Evolutionary conservation across 1,140 invertebrate genomes (phyloP), one percentile per base, ranked within the genome.

Genomic region (Anoplolepis gracilipes): DNA sequence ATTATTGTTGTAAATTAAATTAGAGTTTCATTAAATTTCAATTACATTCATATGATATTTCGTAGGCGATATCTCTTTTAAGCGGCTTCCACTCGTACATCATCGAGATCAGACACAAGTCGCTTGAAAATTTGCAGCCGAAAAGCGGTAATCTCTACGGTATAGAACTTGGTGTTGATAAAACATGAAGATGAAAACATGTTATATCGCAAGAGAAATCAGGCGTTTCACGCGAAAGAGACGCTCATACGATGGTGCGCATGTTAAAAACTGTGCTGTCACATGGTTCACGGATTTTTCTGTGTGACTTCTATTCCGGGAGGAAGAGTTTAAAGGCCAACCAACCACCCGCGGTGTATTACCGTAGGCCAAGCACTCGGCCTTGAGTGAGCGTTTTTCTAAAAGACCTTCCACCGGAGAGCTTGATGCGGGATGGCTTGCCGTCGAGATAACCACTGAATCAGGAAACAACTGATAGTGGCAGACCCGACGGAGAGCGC

Each of bases 161-260:
- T 25, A 67, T 16, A 3, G 1, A 19, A 16, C 62, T 28, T 39
- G 16, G 6, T 16, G 28, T 53, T 65, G 75, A 79, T 42, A 36
- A 39, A 70, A 64, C 39, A 73, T 78, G 72, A 49, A 49, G 81
- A 85, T 81, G 76, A 64, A 85, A 67, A 85, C 84, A 10, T 42
- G 87, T 78, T 85, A 88, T 89, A 88, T 89, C 87, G 76, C 73
- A 49, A 16, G n/a, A 67, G 61, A 76, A 89, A 89, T 82, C 84
- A 62, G 33, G 13, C 76, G 57, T 42, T 85, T 64, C 64, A 61
- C 61, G 65, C 22, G 30, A n/a, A 25, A 28, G 57, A 25, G 3
- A 49, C 46, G 19, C 46, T 69, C 49, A 22, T 79, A 70, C 19
- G 7, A 3, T 42, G n/a, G n/a, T 16, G 22, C 22, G 57, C 46